phyloP scores from a whole-genome alignment of 37 sponge, comb jelly and placozoan genomes.

The Diacarnus erythraeanus region DNA sequence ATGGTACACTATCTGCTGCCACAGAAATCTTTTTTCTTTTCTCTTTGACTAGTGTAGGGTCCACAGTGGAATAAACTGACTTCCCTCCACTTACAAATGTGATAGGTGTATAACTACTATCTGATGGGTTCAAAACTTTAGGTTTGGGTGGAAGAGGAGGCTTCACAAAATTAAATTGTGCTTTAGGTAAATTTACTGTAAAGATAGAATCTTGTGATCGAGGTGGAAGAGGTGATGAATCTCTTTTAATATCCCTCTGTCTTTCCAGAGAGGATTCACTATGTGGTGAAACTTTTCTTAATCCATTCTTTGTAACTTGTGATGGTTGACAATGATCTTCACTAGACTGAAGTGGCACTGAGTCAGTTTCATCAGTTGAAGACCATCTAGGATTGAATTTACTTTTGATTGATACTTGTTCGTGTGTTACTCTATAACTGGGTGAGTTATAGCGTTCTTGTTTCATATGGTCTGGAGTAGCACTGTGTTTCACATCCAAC shows the following conservation, averaged over 20 bases:
- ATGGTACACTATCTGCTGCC: not conserved
- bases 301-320: not conserved
- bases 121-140: constrained; percentile 5
- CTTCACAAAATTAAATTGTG: constrained; percentile 20
- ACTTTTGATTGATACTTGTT: not conserved
- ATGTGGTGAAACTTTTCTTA: too few species aligned
- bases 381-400: too few species aligned
- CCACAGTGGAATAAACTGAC: not conserved
- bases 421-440: not conserved
- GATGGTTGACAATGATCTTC: not conserved
- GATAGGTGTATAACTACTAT: constrained; percentile 3
- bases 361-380: not conserved
- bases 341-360: not conserved
- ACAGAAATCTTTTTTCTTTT: not conserved
- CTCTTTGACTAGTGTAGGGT: not conserved
- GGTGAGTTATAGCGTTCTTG: not conserved
- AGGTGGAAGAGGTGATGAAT: constrained; percentile 15
- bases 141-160: constrained; percentile 34
- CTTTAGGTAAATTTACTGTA: constrained; percentile 12
- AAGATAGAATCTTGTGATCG: not conserved
- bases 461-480: not conserved
- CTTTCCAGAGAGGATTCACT: not conserved
- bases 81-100: not conserved
- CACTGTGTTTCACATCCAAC: not conserved
- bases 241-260: not conserved